Conservation (phyloP, 2,113 vertebrate species). For the Ceyx melanurus region DNA sequence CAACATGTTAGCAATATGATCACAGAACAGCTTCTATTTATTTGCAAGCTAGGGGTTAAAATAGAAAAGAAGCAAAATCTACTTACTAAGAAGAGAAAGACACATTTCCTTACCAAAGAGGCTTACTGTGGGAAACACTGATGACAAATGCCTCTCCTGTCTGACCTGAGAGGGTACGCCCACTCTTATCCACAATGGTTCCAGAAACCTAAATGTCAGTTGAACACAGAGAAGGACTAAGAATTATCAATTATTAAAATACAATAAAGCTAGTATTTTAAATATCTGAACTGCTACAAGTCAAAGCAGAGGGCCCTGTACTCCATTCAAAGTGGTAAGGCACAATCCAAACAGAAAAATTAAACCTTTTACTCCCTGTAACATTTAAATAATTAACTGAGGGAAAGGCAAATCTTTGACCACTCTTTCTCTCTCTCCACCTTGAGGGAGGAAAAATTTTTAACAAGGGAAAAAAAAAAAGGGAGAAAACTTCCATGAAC, state of each 20-base stretch:
- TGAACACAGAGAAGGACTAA: neutral
- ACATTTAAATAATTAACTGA: neutral
- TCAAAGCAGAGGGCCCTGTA: neutral
- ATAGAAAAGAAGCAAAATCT: neutral
- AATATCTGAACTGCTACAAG: neutral
- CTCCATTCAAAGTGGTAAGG: neutral
- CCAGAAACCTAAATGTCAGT: conserved; percentile 87
- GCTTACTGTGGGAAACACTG: conserved; percentile 87
- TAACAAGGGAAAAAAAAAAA: neutral
- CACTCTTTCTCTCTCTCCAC: neutral
- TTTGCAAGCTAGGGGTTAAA: neutral
- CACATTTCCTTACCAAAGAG: conserved; percentile 87
- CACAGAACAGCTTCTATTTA: neutral
- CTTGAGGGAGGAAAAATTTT: rapidly evolving
- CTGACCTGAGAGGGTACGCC: conserved; percentile 94
- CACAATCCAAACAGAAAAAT: neutral
- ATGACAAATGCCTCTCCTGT: conserved; percentile 95
- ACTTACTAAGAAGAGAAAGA: neutral
- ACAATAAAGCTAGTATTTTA: neutral
- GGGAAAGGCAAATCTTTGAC: neutral
- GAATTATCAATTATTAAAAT: neutral
- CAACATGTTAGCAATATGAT: neutral
- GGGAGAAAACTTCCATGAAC: neutral
- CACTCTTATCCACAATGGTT: conserved; percentile 96
- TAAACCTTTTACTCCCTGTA: neutral